Percentiles rank a stretch among this genome's conserved stretches.
These are phyloP conservation scores for Maconellicoccus hirsutus DNA, from an alignment of 1,140 invertebrate genomes.

Conservation along the genomic window DNA sequence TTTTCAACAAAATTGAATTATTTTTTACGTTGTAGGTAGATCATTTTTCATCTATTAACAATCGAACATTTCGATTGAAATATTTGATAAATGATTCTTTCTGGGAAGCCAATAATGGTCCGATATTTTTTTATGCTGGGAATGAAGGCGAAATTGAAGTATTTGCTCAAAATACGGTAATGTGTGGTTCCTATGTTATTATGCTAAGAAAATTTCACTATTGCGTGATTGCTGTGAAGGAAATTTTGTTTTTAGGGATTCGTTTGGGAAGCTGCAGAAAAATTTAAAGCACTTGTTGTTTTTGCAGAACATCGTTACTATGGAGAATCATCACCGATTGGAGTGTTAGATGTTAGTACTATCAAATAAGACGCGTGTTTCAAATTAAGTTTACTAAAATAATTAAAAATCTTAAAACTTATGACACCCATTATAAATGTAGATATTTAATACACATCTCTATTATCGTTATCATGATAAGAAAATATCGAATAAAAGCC, in stretches of 20 bases:
- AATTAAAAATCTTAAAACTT: too few relatives aligned
- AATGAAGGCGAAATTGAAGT: constrained; percentile 88
- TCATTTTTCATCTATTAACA: constrained; percentile 63
- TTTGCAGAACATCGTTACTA: constrained; percentile 97
- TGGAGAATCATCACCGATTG: constrained; percentile 29
- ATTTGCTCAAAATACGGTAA: constrained; percentile 78
- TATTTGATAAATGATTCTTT: constrained; percentile 71
- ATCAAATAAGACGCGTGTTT: too few relatives aligned
- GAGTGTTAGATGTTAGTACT: neutral
- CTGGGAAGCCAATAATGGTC: constrained; percentile 48
- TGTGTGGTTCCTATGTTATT: too few relatives aligned
- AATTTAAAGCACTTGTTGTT: constrained; percentile 69
- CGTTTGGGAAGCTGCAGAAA: constrained; percentile 78
- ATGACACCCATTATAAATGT: too few relatives aligned
- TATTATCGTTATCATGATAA: too few relatives aligned
- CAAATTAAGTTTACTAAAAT: too few relatives aligned
- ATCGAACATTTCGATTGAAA: constrained; percentile 60
- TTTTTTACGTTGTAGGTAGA: constrained; percentile 48
- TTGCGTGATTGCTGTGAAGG: too few relatives aligned
- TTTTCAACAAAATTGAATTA: too few relatives aligned
- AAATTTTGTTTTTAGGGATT: too few relatives aligned
- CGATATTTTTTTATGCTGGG: constrained; percentile 94
- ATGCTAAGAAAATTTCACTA: too few relatives aligned
- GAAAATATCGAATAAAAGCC: too few relatives aligned
- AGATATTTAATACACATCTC: too few relatives aligned